Base-by-base conservation (phyloP, 2,113 vertebrate species). In the Siniperca knerii region DNA sequence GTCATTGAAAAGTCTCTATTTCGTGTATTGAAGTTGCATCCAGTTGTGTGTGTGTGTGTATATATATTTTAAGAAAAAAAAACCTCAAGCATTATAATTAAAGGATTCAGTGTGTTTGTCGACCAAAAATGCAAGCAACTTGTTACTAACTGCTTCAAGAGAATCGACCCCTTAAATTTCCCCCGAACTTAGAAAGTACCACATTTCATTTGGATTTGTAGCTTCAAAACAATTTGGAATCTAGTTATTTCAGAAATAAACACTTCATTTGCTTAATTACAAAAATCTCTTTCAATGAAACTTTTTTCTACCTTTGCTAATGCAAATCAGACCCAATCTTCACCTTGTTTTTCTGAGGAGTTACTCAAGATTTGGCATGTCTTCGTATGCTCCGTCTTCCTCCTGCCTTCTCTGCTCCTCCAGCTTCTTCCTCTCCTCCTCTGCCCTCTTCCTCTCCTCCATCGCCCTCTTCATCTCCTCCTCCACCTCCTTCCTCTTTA, bases 301-400 rank as follows among this genome's bases (percentile, higher is more conserved):
- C 15, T 4, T n/a, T 42, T 40, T 33, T 62, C 11, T 21, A 5
- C 9, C 9, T 23, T 6, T 0, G 1, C 23, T 42, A 2, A 42
- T 20, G 13, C 4, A 55, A 54, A 54, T 35, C 6, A 16, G 2
- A n/a, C 13, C 8, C 18, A 6, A 50, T 86, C 54, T 57, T 9
- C 55, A 1, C 1, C 21, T 4, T 2, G 2, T 57, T 37, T 20
- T 10, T 13, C 0, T 1, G 50, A 37, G 23, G 15, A n/a, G 21
- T 44, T 57, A 91, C 77, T 94, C 94, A 0, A 95, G 85, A 0
- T 93, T 92, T 0, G 94, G 94, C 90, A 95, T 90, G 77, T 94
- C 94, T 29, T 94, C 93, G 4, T 29, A 91, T 2, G 74, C 92
- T 29, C 80, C 89, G 3, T 46, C 81, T 6, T 80, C 77, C 67